Percentiles rank a stretch among this genome's conserved stretches.
These are phyloP conservation scores for Diorhabda elongata DNA, from an alignment of 1,140 invertebrate genomes.

Conservation along the genomic window DNA sequence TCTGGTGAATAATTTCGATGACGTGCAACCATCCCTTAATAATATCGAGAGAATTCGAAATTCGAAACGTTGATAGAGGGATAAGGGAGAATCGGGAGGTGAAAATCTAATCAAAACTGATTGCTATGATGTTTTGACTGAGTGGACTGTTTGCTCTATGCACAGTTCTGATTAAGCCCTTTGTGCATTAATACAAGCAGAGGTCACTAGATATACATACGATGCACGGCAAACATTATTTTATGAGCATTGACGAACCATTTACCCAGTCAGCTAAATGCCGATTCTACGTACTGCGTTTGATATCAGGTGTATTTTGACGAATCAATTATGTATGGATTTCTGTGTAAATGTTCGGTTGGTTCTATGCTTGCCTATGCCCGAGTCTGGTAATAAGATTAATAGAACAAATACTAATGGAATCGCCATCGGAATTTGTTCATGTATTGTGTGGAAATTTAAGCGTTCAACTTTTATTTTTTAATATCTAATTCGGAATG, in stretches of 20 bases:
- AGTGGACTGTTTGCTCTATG: conserved; percentile 41
- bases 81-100: background rate
- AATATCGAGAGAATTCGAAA: conserved; percentile 12
- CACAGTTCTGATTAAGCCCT: conserved; percentile 44
- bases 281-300: conserved; percentile 18
- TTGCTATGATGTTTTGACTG: conserved; percentile 46
- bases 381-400: background rate
- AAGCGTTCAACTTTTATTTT: too few relatives aligned
- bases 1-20: background rate
- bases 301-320: conserved; percentile 7
- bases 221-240: conserved; percentile 33
- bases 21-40: conserved; percentile 1
- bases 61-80: background rate
- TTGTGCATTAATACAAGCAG: conserved; percentile 40
- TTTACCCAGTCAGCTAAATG: conserved; percentile 30
- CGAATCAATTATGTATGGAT: background rate
- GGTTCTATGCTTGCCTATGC: background rate
- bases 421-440: too few relatives aligned
- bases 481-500: too few relatives aligned
- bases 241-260: conserved; percentile 22
- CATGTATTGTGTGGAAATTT: too few relatives aligned
- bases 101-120: conserved; percentile 46
- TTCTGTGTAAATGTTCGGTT: background rate
- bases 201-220: conserved; percentile 31
- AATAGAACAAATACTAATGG: too few relatives aligned